Conservation (phyloP, 2,888 invertebrate species). For the Sialis fuliginosa region DNA sequence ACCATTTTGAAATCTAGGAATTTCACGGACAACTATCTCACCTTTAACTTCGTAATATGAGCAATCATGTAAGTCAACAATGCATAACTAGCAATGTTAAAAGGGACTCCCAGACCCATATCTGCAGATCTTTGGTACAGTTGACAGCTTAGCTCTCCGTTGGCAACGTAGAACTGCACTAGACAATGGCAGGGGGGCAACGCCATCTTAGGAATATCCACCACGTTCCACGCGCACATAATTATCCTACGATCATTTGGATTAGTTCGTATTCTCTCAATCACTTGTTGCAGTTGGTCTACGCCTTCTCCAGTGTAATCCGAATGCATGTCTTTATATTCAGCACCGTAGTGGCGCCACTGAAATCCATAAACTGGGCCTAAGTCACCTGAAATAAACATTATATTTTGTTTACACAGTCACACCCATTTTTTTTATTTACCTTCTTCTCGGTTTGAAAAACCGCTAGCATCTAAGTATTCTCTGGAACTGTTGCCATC, state of each 20-base stretch:
- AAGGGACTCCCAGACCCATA: constrained; percentile 96
- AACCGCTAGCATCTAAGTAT: constrained; percentile 76
- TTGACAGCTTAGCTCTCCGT: constrained; percentile 73
- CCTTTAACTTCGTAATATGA: constrained; percentile 78
- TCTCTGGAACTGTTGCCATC: constrained; percentile 83
- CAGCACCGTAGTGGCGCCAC: constrained; percentile 93
- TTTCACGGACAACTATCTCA: constrained; percentile 19
- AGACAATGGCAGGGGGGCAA: constrained; percentile 93
- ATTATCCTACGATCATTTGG: constrained; percentile 82
- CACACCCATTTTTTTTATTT: constrained; percentile 4
- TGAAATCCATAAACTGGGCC: constrained; percentile 98
- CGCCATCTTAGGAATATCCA: constrained; percentile 78
- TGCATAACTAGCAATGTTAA: constrained; percentile 95
- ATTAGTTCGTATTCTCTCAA: constrained; percentile 58
- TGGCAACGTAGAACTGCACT: constrained; percentile 82
- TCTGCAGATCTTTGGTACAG: constrained; percentile 94
- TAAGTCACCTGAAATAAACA: constrained; percentile 49
- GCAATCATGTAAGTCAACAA: constrained; percentile 91
- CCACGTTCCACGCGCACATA: constrained; percentile 90
- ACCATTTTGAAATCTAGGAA: not conserved
- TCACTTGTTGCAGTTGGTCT: constrained; percentile 72
- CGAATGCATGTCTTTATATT: constrained; percentile 62
- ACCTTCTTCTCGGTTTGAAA: constrained; percentile 72
- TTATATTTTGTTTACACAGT: not conserved
- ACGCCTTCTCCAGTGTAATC: constrained; percentile 70